phyloP scores from a whole-genome alignment of 2,797 vertebrate species.

The Falco berigora region DNA sequence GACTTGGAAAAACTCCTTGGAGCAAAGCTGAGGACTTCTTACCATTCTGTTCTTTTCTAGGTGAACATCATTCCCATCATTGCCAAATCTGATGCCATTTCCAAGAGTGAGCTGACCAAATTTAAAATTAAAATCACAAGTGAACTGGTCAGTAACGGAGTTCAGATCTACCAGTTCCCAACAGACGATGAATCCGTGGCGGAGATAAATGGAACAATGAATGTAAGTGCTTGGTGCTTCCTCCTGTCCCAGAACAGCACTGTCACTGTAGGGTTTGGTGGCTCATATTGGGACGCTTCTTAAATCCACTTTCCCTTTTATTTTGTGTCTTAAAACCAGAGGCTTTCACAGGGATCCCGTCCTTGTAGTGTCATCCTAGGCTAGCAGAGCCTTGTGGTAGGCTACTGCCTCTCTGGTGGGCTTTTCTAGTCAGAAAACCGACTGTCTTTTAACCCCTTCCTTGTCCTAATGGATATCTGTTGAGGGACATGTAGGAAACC shows the following conservation, averaged over 20 bases:
- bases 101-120: slow-evolving; percentile 96
- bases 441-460: background rate
- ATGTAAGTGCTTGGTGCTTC: slow-evolving; percentile 77
- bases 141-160: slow-evolving; percentile 95
- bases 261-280: background rate
- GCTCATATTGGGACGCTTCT: background rate
- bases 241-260: background rate
- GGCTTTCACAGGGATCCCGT: background rate
- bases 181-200: slow-evolving; percentile 95
- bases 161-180: slow-evolving; percentile 99
- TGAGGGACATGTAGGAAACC: background rate
- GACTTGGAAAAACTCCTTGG: background rate
- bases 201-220: slow-evolving; percentile 99
- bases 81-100: slow-evolving; percentile 96
- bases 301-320: background rate
- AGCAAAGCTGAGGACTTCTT: background rate
- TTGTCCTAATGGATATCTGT: background rate
- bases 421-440: background rate
- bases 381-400: background rate
- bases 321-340: background rate
- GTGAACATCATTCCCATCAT: slow-evolving; percentile 98
- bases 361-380: background rate
- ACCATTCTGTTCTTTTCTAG: slow-evolving; percentile 61
- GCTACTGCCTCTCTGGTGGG: background rate
- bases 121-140: slow-evolving; percentile 99